phyloP scores from a whole-genome alignment of 2,797 vertebrate species.

The Dendrocincla fuliginosa region DNA sequence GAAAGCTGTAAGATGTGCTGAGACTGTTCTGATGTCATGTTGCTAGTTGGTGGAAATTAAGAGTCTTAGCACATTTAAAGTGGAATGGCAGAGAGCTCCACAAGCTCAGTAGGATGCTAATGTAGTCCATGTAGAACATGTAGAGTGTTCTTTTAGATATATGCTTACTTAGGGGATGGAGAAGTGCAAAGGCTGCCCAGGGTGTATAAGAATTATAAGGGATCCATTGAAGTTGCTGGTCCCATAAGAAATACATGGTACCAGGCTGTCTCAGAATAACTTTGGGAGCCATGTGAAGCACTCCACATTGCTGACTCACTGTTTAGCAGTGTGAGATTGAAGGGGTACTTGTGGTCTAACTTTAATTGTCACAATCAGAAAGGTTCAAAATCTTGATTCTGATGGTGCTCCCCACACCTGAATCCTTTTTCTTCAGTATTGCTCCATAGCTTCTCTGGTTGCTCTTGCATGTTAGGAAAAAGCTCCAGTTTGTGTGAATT shows the following conservation, averaged over 20 bases:
- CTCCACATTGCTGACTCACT: neutral
- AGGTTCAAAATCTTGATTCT: neutral
- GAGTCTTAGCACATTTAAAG: neutral
- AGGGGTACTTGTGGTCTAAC: neutral
- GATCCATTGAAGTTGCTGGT: neutral
- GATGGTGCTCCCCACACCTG: neutral
- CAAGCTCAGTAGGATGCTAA: neutral
- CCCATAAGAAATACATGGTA: neutral
- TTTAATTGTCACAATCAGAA: neutral
- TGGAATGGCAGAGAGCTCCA: neutral
- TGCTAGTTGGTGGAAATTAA: neutral
- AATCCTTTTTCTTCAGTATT: neutral
- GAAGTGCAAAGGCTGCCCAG: neutral
- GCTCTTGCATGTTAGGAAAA: neutral
- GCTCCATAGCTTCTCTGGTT: neutral
- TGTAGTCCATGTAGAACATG: neutral
- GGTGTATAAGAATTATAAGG: neutral
- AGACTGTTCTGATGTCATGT: neutral
- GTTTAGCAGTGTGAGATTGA: neutral
- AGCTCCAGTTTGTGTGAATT: neutral
- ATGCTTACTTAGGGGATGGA: neutral
- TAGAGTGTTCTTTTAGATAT: neutral
- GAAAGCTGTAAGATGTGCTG: neutral
- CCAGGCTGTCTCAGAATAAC: neutral
- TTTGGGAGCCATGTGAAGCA: neutral